Conservation (phyloP, 2,113 vertebrate genomes). For the Nymphicus hollandicus region DNA sequence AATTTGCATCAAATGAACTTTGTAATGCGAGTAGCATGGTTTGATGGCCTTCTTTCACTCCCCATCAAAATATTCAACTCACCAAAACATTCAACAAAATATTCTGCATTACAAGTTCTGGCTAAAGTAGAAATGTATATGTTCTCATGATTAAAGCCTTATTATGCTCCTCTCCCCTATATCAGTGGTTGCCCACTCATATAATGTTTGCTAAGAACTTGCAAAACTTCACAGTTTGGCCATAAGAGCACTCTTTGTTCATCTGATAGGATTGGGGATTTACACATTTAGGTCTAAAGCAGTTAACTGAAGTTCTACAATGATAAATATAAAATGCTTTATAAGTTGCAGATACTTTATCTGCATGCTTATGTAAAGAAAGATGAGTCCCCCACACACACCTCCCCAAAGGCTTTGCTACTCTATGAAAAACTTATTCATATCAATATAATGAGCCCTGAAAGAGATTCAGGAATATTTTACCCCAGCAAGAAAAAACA, state of each 20-base stretch:
- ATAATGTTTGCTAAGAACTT: neutral
- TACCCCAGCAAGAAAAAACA: neutral
- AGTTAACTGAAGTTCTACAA: neutral
- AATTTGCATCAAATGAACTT: neutral
- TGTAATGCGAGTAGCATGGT: neutral
- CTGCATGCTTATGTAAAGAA: neutral
- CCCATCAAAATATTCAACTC: neutral
- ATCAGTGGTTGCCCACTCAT: neutral
- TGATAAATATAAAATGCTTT: neutral
- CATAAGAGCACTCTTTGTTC: neutral
- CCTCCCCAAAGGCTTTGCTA: rapidly evolving
- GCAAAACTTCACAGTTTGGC: neutral
- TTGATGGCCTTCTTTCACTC: neutral
- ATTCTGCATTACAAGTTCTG: neutral
- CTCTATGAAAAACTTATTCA: neutral
- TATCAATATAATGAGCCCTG: neutral
- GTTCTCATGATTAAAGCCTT: neutral
- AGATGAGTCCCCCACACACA: neutral
- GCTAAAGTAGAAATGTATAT: neutral
- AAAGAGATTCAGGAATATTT: neutral
- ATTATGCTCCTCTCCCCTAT: neutral
- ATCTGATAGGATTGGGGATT: neutral
- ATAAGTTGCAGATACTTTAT: neutral
- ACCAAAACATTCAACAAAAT: neutral
- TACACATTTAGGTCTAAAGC: neutral